phyloP scores from a whole-genome alignment of 2,113 vertebrate genomes.

The Astatoreochromis straeleni region DNA sequence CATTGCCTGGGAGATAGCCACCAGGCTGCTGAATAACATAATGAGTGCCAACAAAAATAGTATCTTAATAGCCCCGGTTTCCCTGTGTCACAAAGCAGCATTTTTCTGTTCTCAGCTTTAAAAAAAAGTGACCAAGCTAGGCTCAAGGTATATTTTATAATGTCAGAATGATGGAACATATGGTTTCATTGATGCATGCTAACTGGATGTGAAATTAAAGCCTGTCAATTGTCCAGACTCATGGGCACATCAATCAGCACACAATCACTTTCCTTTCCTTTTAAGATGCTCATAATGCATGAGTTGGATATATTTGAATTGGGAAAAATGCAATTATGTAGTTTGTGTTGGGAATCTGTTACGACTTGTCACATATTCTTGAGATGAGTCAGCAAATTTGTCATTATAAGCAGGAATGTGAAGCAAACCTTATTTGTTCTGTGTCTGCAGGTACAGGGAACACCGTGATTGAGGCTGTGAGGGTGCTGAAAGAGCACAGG shows the following conservation, averaged over 20 bases:
- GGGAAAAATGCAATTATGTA: background rate
- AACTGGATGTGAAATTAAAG: constrained; percentile 10
- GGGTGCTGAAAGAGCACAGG: constrained; percentile 89
- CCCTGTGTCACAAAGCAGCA: constrained; percentile 31
- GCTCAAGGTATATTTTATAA: constrained; percentile 23
- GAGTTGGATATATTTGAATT: background rate
- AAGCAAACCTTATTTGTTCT: background rate
- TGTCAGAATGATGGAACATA: constrained; percentile 16
- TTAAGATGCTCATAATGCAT: background rate
- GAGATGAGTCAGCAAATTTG: background rate
- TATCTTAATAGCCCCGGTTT: constrained; percentile 56
- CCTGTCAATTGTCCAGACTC: background rate
- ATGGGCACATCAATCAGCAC: background rate
- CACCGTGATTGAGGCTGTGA: constrained; percentile 93
- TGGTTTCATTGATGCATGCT: background rate
- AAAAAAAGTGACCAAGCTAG: background rate
- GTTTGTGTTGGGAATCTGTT: background rate
- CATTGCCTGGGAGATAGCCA: constrained; percentile 60
- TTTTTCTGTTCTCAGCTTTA: constrained; percentile 7
- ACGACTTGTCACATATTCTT: background rate
- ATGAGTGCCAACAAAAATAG: constrained; percentile 67
- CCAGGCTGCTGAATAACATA: constrained; percentile 69
- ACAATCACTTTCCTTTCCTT: background rate
- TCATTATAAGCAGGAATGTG: background rate
- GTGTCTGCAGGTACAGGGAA: constrained; percentile 84